These are phyloP conservation scores for Amphilophus citrinellus DNA, from an alignment of 2,113 vertebrate species.

Conservation along the genomic window DNA sequence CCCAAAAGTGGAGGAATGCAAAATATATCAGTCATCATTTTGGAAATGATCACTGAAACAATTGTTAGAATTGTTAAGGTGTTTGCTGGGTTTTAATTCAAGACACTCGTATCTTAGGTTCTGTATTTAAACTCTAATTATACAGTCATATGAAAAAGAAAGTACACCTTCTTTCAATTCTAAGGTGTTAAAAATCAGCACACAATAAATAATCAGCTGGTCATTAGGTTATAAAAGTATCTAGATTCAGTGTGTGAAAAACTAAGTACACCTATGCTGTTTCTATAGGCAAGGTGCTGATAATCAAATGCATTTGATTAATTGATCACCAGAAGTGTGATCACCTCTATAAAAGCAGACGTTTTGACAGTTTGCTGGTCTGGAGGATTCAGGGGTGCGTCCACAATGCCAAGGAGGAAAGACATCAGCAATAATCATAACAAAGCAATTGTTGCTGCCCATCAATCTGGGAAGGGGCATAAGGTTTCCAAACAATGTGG, in stretches of 20 bases:
- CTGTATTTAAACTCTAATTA: rapidly evolving
- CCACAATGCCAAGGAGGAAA: neutral
- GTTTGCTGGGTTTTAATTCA: neutral
- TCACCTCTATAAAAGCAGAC: neutral
- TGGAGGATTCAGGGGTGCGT: neutral
- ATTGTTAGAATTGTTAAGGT: neutral
- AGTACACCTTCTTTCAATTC: neutral
- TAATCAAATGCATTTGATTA: neutral
- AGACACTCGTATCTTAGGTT: neutral
- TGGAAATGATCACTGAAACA: neutral
- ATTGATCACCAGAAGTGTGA: neutral
- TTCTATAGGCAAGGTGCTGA: neutral
- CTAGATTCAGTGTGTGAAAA: neutral
- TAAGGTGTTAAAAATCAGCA: neutral
- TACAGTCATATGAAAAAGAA: neutral
- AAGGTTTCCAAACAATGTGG: neutral
- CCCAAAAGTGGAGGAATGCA: neutral
- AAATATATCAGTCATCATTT: neutral
- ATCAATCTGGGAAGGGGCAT: neutral
- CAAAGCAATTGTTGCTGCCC: too few relatives aligned
- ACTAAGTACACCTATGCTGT: neutral
- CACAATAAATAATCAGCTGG: neutral
- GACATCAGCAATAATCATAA: neutral
- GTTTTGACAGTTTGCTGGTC: neutral
- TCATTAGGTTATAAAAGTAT: neutral